Evolutionary conservation across 1,140 invertebrate species (phyloP).

Genomic region (Goniozus legneri): DNA sequence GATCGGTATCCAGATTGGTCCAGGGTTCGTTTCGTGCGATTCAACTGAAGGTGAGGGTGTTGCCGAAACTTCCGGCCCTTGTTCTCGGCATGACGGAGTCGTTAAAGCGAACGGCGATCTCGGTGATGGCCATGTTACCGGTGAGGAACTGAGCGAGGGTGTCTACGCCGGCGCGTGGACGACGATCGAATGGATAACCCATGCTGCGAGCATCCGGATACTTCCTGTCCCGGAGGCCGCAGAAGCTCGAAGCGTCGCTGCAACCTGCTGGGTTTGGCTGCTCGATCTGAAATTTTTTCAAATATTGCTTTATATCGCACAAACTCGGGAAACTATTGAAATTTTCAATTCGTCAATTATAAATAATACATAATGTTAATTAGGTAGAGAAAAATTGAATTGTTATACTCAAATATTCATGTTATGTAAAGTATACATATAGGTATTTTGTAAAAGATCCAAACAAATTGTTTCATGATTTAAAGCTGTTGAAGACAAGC

Average conservation of each 20-base stretch:
- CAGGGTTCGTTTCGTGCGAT: neutral
- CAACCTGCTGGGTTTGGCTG: constrained; percentile 58
- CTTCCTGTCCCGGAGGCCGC: constrained; percentile 62
- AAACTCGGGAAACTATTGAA: too few species aligned
- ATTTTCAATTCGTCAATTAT: too few species aligned
- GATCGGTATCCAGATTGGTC: too few species aligned
- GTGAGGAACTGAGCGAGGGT: constrained; percentile 42
- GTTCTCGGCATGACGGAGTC: constrained; percentile 8
- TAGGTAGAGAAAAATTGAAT: too few species aligned
- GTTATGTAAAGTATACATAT: too few species aligned
- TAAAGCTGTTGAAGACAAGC: too few species aligned
- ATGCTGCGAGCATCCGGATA: constrained; percentile 67
- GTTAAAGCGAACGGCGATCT: constrained; percentile 29
- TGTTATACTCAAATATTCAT: too few species aligned
- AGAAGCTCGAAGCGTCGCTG: constrained; percentile 65
- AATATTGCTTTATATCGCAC: too few species aligned
- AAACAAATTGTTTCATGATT: too few species aligned
- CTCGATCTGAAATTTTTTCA: constrained; percentile 57
- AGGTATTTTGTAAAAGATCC: too few species aligned
- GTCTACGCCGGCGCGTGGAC: constrained; percentile 27
- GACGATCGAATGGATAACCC: constrained; percentile 71
- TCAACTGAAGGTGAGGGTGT: constrained; percentile 13
- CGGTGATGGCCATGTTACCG: constrained; percentile 40
- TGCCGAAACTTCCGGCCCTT: constrained; percentile 17
- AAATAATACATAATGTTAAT: too few species aligned